phyloP scores from a whole-genome alignment of 2,113 vertebrate genomes.

The Salminus brasiliensis region DNA sequence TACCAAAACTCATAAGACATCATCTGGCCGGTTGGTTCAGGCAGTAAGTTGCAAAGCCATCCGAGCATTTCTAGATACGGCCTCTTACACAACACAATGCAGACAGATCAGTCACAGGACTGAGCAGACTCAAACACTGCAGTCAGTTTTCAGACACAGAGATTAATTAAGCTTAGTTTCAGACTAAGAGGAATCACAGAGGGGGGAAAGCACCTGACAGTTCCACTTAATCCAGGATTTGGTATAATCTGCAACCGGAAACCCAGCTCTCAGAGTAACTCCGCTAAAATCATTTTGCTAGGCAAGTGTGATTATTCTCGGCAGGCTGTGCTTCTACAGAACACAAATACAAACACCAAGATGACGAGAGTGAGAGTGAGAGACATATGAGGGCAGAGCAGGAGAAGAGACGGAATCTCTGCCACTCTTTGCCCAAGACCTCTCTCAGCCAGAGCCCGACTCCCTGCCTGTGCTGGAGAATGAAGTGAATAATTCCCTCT shows the following conservation, averaged over 20 bases:
- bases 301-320: background rate
- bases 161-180: no score
- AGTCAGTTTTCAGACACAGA: no score
- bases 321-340: background rate
- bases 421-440: background rate
- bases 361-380: no score
- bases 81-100: no score
- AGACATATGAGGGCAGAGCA: background rate
- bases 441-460: background rate
- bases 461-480: constrained; percentile 12
- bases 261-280: background rate
- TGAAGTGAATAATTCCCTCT: constrained; percentile 49
- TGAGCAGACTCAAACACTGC: no score
- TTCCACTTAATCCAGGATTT: background rate
- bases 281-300: background rate
- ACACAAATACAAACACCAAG: background rate
- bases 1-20: no score
- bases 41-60: no score
- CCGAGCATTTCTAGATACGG: no score
- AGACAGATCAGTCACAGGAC: no score
- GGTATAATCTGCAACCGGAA: background rate
- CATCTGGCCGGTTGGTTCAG: no score
- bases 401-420: background rate
- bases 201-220: background rate
- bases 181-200: background rate